Percentiles rank a stretch among this genome's conserved stretches.
These are phyloP conservation scores for Aphis craccivora DNA, from an alignment of 1,140 invertebrate species.

Conservation along the genomic window DNA sequence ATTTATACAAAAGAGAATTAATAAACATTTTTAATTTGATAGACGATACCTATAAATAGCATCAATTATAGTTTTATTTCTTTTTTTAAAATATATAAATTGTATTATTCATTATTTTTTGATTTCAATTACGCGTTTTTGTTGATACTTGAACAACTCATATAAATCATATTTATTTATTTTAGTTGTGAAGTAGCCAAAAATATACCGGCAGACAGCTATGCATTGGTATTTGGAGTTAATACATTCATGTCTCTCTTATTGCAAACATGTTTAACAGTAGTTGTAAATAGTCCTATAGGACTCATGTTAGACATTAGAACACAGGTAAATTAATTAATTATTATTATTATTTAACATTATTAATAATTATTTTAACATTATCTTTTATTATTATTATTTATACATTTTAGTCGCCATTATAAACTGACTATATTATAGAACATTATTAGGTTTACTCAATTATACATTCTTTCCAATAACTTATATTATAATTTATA, in stretches of 20 bases:
- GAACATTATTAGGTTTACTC: no score
- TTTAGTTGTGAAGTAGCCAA: conserved; percentile 84
- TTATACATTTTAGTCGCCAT: background rate
- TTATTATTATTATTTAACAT: background rate
- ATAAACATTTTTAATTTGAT: background rate
- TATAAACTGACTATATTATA: background rate
- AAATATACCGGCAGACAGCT: conserved; percentile 80
- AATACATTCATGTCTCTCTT: conserved; percentile 85
- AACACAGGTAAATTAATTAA: conserved; percentile 65
- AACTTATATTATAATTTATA: no score
- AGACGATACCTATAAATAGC: no score
- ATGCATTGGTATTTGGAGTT: conserved; percentile 88
- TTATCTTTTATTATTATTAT: no score
- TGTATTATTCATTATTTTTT: background rate
- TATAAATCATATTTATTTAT: conserved; percentile 56
- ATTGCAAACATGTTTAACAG: conserved; percentile 80
- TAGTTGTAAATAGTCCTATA: conserved; percentile 67
- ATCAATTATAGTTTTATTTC: background rate
- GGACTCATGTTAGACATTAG: conserved; percentile 64
- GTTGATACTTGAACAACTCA: background rate
- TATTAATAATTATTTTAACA: no score
- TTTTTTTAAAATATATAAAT: background rate
- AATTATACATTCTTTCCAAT: no score
- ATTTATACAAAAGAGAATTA: background rate
- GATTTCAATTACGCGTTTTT: background rate